phyloP scores from a whole-genome alignment of 2,113 vertebrate species.

The Physeter macrocephalus region DNA sequence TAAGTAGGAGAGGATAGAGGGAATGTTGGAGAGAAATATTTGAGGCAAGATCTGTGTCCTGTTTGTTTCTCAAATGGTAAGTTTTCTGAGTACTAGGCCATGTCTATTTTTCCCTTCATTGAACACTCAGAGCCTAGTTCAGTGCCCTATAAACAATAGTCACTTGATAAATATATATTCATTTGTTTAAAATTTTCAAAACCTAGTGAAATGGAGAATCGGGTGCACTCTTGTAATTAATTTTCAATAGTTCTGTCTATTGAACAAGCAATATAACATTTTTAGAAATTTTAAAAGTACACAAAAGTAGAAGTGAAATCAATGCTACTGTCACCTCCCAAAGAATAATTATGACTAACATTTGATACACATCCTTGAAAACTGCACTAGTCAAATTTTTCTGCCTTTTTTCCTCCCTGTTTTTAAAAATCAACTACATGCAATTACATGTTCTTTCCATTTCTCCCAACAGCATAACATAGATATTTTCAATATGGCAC shows the following conservation, averaged over 20 bases:
- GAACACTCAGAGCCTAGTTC: background rate
- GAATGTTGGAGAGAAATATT: background rate
- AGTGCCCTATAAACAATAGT: background rate
- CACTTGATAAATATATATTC: background rate
- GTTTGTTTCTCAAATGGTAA: background rate
- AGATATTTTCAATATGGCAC: background rate
- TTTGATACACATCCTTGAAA: background rate
- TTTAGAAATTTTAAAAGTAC: background rate
- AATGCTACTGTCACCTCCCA: background rate
- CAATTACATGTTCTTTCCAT: background rate
- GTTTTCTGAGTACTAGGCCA: background rate
- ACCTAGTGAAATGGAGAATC: background rate
- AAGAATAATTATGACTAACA: background rate
- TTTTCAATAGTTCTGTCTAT: background rate
- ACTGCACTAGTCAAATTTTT: background rate
- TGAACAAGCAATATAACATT: background rate
- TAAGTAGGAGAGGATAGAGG: background rate
- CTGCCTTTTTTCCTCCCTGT: background rate
- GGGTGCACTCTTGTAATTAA: background rate
- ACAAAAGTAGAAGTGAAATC: background rate
- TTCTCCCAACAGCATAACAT: background rate
- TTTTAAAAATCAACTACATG: background rate
- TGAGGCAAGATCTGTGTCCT: background rate
- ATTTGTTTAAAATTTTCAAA: background rate
- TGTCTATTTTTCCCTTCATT: background rate